Conservation (phyloP, 2,797 vertebrate genomes). For the Spinus pinus region DNA sequence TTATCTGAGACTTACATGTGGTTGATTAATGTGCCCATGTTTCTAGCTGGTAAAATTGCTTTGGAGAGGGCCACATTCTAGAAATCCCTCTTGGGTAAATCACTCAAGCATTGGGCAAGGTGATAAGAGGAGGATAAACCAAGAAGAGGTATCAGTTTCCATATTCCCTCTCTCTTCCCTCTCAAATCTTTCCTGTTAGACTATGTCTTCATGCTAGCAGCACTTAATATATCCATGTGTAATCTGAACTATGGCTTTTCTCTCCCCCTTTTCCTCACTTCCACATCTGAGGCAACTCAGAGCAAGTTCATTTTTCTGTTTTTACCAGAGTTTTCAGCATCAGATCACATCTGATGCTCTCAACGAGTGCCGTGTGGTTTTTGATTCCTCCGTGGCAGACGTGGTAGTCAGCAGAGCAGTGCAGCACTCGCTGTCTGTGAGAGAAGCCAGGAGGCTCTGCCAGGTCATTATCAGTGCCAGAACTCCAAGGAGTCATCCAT, state of each 20-base stretch:
- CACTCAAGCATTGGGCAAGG: not conserved
- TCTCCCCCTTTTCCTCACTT: not conserved
- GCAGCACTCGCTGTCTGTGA: not conserved
- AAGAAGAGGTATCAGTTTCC: not conserved
- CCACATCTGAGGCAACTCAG: not conserved
- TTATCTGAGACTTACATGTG: not conserved
- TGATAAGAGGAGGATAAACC: not conserved
- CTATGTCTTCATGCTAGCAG: not conserved
- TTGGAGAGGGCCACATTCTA: not conserved
- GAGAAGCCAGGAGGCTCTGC: not conserved
- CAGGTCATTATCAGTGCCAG: not conserved
- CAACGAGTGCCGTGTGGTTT: accelerated
- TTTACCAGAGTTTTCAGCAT: not conserved
- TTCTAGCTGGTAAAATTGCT: not conserved
- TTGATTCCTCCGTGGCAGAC: accelerated
- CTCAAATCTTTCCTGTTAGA: not conserved
- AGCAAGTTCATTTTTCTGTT: not conserved
- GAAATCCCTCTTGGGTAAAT: not conserved
- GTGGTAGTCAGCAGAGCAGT: not conserved
- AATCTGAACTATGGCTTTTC: not conserved
- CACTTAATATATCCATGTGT: not conserved
- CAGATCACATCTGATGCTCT: not conserved
- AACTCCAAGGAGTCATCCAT: not conserved
- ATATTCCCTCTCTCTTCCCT: not conserved
- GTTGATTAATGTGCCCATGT: not conserved